Conservation (phyloP, 2,113 vertebrate species). For the Crocuta crocuta region DNA sequence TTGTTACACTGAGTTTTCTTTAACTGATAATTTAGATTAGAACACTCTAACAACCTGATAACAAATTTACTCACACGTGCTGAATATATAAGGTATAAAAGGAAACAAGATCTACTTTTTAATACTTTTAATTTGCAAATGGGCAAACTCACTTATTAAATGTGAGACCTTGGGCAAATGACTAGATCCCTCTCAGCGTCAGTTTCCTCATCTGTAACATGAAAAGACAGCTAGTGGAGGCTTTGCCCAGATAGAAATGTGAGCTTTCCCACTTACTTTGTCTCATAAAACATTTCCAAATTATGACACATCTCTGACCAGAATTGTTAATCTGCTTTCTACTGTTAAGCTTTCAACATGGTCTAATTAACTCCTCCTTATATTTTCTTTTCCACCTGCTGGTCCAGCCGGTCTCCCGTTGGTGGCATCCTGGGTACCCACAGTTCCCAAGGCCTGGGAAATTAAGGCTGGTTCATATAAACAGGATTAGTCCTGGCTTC, state of each 20-base stretch:
- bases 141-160: background rate
- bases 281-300: conserved; percentile 50
- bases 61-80: conserved; percentile 4
- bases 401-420: background rate
- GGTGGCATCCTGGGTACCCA: background rate
- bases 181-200: background rate
- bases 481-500: background rate
- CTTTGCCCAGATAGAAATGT: background rate
- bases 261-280: background rate
- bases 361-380: background rate
- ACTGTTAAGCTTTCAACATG: background rate
- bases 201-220: background rate
- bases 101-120: background rate
- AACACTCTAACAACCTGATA: background rate
- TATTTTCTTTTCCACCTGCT: conserved; percentile 4
- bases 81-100: background rate
- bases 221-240: background rate
- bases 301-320: background rate
- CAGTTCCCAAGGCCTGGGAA: background rate
- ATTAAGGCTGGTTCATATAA: background rate
- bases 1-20: conserved; percentile 18
- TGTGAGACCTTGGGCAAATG: background rate
- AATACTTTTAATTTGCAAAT: background rate
- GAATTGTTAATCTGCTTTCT: conserved; percentile 25
- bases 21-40: conserved; percentile 10